phyloP scores from a whole-genome alignment of 2,113 vertebrate species.

The Miniopterus natalensis region DNA sequence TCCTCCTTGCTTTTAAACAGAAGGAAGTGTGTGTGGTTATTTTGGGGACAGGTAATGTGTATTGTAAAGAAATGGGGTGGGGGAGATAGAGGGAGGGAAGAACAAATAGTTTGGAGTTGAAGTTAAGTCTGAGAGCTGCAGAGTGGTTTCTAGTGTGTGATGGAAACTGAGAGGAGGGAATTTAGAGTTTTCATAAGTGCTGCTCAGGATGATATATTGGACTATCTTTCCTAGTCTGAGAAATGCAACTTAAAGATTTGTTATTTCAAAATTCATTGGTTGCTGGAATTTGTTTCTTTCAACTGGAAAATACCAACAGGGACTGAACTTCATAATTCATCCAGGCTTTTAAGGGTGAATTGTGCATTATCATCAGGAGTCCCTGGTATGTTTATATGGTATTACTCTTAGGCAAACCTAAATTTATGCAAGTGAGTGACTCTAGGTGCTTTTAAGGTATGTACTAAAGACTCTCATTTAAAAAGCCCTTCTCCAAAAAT shows the following conservation, averaged over 20 bases:
- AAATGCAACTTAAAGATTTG: neutral
- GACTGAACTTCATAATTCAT: neutral
- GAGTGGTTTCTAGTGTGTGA: neutral
- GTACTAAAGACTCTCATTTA: neutral
- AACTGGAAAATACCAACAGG: neutral
- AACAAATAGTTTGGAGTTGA: too few relatives aligned
- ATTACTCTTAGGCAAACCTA: neutral
- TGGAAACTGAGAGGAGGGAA: neutral
- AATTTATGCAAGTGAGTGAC: neutral
- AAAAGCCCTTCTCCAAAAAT: neutral
- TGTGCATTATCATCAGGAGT: neutral
- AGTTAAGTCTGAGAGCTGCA: neutral
- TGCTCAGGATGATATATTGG: neutral
- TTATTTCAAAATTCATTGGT: constrained; percentile 7
- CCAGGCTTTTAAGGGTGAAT: neutral
- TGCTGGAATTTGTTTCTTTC: neutral
- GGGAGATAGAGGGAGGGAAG: neutral
- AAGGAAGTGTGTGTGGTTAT: neutral
- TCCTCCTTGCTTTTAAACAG: neutral
- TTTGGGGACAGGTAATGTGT: neutral
- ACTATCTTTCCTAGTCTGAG: neutral
- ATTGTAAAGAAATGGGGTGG: neutral
- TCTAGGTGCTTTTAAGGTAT: neutral
- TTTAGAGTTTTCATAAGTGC: neutral
- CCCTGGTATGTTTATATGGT: neutral